Percentiles rank a stretch among this genome's conserved stretches.
These are phyloP conservation scores for Drosophila picticornis DNA, from an alignment of 2,888 invertebrate genomes.

Conservation along the genomic window DNA sequence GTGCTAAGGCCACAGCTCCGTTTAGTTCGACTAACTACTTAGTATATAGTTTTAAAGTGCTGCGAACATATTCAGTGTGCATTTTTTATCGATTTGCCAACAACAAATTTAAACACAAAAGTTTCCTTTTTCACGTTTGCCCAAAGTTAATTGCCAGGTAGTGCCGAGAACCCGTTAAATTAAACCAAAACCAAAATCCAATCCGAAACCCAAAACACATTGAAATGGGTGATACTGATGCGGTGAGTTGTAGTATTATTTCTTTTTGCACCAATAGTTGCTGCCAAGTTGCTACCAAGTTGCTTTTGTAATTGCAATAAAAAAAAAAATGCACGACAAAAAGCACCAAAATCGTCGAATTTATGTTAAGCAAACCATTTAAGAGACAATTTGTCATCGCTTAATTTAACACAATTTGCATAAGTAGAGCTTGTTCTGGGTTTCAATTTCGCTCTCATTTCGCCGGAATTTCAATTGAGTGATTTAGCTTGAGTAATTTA, in stretches of 20 bases:
- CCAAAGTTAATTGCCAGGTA: slow-evolving; percentile 64
- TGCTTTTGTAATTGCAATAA: slow-evolving; percentile 9
- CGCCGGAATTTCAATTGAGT: neutral
- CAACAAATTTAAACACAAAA: slow-evolving; percentile 49
- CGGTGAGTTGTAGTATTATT: slow-evolving; percentile 67
- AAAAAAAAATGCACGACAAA: slow-evolving; percentile 29
- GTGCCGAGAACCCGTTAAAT: slow-evolving; percentile 51
- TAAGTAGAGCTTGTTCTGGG: neutral
- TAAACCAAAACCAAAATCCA: slow-evolving; percentile 11
- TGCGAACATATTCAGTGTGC: slow-evolving; percentile 37
- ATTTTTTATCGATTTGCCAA: slow-evolving; percentile 73
- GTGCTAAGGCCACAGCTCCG: slow-evolving; percentile 48
- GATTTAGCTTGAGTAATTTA: neutral
- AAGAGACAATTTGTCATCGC: slow-evolving; percentile 34
- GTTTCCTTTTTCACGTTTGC: slow-evolving; percentile 40
- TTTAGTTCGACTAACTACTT: slow-evolving; percentile 16
- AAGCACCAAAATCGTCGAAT: slow-evolving; percentile 28
- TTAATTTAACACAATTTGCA: slow-evolving; percentile 62
- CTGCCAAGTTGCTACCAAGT: neutral
- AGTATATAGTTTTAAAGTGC: slow-evolving; percentile 50
- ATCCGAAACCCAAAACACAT: slow-evolving; percentile 20
- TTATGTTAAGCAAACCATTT: slow-evolving; percentile 44
- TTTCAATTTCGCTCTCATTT: neutral
- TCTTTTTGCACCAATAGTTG: neutral
- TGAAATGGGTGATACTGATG: slow-evolving; percentile 73